Base-by-base conservation (phyloP, 2,888 invertebrate genomes). In the Mechanitis mazaeus region DNA sequence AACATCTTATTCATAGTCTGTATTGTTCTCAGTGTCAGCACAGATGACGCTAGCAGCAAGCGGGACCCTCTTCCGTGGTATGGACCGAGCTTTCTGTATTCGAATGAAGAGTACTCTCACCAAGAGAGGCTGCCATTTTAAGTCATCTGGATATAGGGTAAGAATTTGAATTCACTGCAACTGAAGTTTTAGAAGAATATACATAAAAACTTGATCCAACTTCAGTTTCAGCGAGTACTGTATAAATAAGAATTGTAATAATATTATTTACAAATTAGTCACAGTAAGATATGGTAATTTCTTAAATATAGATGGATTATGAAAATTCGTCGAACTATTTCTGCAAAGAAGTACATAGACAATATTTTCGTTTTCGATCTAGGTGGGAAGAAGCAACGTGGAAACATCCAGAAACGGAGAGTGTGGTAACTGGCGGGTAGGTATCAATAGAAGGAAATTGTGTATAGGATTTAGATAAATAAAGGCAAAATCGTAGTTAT, bases 101-200 rank as follows among this genome's bases (percentile, higher is more conserved):
- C 93, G 98, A 70, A 98, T 98, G 98, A 98, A 98, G 84, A 98
- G 98, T 60, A 98, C 98, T 0, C 91, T 98, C 66, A 98, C 98
- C 57, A 98, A 98, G 89, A 92, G 98, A 76, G 98, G 98, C 64
- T 98, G 98, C 81, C 97, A 98, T 85, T 97, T 97, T 87, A 98
- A 98, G 86, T 97, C 97, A 47, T 97, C 97, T 68, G 97, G 97
- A 84, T 97, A 97, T 86, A 93, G 97, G 93, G 97, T 97, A 92
- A 94, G 95, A 66, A 7, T 31, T 7, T 7, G 33, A 45, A 59
- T 20, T 35, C 31, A n/a, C 33, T 33, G 20, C 6, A 33, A 45
- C 38, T 45, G 50, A 64, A 60, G 45, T 45, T 55, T 45, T 56
- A 20, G 7, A 31, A 54, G 35, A 35, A 33, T 54, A 33, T 33